Evolutionary conservation across 1,140 invertebrate species (phyloP).

Genomic region (Macrobrachium rosenbergii): DNA sequence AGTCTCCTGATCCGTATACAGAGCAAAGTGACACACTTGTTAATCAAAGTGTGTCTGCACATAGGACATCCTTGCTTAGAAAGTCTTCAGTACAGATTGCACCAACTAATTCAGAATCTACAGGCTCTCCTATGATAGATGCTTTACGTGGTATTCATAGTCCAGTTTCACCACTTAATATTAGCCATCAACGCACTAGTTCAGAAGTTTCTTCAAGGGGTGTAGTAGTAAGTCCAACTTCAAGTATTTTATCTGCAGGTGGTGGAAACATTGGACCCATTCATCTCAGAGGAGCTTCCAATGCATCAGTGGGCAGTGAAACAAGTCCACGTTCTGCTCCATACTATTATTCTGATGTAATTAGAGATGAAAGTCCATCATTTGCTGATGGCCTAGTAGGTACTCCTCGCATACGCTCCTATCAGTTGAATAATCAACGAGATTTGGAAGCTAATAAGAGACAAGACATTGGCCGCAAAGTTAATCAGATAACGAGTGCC

Average conservation of each 20-base stretch:
- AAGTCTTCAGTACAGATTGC: conserved; percentile 36
- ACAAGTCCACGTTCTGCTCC: conserved; percentile 66
- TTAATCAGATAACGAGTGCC: conserved; percentile 78
- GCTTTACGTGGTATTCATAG: conserved; percentile 54
- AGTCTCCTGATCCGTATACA: conserved; percentile 55
- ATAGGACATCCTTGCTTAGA: conserved; percentile 40
- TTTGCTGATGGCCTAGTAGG: conserved; percentile 37
- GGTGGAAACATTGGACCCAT: conserved; percentile 30
- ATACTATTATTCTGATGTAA: conserved; percentile 67
- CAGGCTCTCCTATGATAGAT: conserved; percentile 55
- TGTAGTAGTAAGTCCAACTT: conserved; percentile 58
- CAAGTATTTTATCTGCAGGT: conserved; percentile 49
- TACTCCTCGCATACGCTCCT: conserved; percentile 54
- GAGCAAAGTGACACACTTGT: conserved; percentile 34
- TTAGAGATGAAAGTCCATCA: conserved; percentile 55
- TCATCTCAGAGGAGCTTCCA: conserved; percentile 59
- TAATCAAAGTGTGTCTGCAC: conserved; percentile 54
- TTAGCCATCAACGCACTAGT: conserved; percentile 53
- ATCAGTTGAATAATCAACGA: conserved; percentile 67
- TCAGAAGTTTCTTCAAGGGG: conserved; percentile 58
- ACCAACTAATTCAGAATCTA: conserved; percentile 31
- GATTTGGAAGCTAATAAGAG: conserved; percentile 74
- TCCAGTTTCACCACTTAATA: conserved; percentile 35
- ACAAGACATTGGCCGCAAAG: conserved; percentile 81
- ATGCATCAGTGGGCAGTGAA: conserved; percentile 62